Percentiles rank a stretch among this genome's conserved stretches.
phyloP scores from a whole-genome alignment of 2,113 vertebrate species.

The Lophochroa leadbeateri region DNA sequence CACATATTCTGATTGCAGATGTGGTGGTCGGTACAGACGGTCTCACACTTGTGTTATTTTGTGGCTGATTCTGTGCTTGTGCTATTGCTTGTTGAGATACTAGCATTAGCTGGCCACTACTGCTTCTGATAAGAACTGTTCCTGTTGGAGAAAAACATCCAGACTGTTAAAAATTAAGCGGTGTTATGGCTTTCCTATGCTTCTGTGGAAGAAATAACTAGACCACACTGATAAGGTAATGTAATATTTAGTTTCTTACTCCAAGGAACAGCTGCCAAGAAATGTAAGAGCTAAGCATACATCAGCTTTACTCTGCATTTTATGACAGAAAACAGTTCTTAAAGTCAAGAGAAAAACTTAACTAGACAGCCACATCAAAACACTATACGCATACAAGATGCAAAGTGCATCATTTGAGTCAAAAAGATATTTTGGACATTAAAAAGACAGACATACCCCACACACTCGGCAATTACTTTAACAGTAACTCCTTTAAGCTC shows the following conservation, averaged over 20 bases:
- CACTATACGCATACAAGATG: not conserved
- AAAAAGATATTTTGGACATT: not conserved
- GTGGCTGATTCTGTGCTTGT: conserved; percentile 72
- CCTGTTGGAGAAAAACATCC: conserved; percentile 73
- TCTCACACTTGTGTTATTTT: conserved; percentile 66
- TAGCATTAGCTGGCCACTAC: conserved; percentile 92
- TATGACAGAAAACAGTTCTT: not conserved
- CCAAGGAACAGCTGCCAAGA: not conserved
- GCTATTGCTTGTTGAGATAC: conserved; percentile 90
- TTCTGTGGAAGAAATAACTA: not conserved
- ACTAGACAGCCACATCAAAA: not conserved
- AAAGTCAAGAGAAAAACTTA: not conserved
- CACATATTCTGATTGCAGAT: conserved; percentile 71
- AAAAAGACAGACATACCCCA: not conserved
- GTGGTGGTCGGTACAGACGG: conserved; percentile 34
- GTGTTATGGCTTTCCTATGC: not conserved
- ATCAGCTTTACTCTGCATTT: not conserved
- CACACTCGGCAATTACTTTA: not conserved
- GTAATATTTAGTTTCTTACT: not conserved
- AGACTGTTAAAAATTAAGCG: not conserved
- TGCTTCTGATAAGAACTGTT: conserved; percentile 91
- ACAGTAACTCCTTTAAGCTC: not conserved
- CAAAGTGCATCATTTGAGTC: not conserved
- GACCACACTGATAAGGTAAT: not conserved
- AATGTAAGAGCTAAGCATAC: not conserved